phyloP scores from a whole-genome alignment of 2,113 vertebrate species.

The Paralichthys olivaceus region DNA sequence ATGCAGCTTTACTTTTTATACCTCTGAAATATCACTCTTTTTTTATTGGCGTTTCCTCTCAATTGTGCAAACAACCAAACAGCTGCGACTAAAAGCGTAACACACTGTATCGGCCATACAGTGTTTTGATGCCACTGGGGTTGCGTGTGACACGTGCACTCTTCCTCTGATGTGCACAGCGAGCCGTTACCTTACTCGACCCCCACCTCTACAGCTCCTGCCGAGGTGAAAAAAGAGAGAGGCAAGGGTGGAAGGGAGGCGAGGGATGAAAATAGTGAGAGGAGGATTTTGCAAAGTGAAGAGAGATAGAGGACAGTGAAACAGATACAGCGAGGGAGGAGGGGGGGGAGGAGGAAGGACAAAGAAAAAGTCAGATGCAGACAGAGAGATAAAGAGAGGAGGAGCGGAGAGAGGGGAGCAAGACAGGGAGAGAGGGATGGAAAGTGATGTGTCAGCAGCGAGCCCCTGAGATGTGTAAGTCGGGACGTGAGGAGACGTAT shows the following conservation, averaged over 20 bases:
- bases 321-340: slow-evolving; percentile 67
- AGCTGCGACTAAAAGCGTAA: slow-evolving; percentile 2
- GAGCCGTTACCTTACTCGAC: slow-evolving; percentile 74
- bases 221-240: slow-evolving; percentile 57
- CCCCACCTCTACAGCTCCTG: slow-evolving; percentile 69
- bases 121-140: slow-evolving; percentile 56
- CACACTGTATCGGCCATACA: slow-evolving; percentile 6
- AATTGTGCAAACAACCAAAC: slow-evolving; percentile 5
- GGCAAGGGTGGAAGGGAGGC: slow-evolving; percentile 44
- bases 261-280: slow-evolving; percentile 65
- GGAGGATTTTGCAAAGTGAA: slow-evolving; percentile 70
- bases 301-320: slow-evolving; percentile 64
- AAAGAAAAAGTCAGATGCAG: slow-evolving; percentile 69
- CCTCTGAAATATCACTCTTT: background rate
- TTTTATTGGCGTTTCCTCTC: no score
- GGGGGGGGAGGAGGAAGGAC: slow-evolving; percentile 57
- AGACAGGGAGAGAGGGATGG: slow-evolving; percentile 61
- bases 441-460: slow-evolving; percentile 75
- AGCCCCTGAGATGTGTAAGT: slow-evolving; percentile 71
- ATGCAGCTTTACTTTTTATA: background rate
- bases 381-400: slow-evolving; percentile 72
- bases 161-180: slow-evolving; percentile 27
- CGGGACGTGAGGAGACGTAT: slow-evolving; percentile 72
- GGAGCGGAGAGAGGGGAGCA: slow-evolving; percentile 42
- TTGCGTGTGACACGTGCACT: slow-evolving; percentile 26